Conservation (phyloP, 2,888 invertebrate species). For the Nowickia ferox region DNA sequence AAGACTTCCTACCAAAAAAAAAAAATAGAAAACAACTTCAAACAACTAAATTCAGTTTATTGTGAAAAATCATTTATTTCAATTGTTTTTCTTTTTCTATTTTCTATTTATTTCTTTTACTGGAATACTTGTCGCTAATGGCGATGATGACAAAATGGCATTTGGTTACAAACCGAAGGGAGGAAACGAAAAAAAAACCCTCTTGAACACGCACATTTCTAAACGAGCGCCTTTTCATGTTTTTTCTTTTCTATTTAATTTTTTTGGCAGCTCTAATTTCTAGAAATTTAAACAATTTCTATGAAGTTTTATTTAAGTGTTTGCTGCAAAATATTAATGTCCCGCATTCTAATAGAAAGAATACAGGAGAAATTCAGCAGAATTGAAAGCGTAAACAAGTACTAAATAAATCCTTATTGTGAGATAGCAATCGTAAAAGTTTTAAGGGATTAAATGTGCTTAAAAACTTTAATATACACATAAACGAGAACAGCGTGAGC, state of each 20-base stretch:
- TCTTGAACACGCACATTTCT: slow-evolving; percentile 51
- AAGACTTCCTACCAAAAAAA: neutral
- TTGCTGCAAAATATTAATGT: neutral
- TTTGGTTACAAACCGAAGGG: neutral
- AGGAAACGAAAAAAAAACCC: slow-evolving; percentile 11
- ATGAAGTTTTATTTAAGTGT: neutral
- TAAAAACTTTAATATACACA: neutral
- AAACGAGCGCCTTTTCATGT: slow-evolving; percentile 12
- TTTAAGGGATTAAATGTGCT: slow-evolving; percentile 4
- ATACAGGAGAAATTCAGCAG: neutral
- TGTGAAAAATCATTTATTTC: slow-evolving; percentile 22
- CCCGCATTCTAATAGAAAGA: too few species aligned
- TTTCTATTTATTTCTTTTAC: neutral
- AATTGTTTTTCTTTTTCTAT: neutral
- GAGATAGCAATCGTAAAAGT: neutral
- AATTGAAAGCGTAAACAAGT: neutral
- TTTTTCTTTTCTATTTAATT: neutral
- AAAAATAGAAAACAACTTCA: neutral
- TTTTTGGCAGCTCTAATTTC: neutral
- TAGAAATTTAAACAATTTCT: neutral
- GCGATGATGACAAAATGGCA: neutral
- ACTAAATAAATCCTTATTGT: slow-evolving; percentile 19
- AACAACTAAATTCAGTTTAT: neutral
- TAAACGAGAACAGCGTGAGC: too few species aligned
- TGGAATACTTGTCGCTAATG: neutral